Percentiles rank a stretch among this genome's conserved stretches.
phyloP scores from a whole-genome alignment of 35 echinoderm and acorn worm species.

The Lytechinus variegatus region DNA sequence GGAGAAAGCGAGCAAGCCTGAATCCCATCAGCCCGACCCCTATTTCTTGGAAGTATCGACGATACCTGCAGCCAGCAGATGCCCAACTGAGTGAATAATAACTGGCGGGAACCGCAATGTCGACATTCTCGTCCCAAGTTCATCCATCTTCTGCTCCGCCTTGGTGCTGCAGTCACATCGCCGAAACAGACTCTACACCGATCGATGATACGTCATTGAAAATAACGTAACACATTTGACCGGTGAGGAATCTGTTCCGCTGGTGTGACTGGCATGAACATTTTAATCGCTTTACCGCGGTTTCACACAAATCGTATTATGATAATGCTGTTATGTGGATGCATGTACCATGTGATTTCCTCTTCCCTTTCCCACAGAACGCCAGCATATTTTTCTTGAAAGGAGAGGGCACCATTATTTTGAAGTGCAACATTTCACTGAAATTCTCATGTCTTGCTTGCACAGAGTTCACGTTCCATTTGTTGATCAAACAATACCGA shows the following conservation, averaged over 20 bases:
- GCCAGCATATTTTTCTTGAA: background rate
- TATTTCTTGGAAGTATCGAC: background rate
- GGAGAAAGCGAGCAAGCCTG: background rate
- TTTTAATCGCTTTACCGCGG: background rate
- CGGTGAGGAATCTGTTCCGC: no score
- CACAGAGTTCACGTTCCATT: background rate
- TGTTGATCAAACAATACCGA: background rate
- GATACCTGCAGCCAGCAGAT: background rate
- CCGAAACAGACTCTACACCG: no score
- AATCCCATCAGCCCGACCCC: background rate
- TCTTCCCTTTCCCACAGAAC: background rate
- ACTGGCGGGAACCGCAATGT: background rate
- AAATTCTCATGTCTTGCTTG: no score
- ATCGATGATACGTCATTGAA: no score
- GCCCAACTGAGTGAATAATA: background rate
- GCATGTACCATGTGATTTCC: background rate
- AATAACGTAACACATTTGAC: no score
- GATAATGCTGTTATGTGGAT: background rate
- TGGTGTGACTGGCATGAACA: no score
- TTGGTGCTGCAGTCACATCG: background rate
- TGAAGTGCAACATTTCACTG: no score
- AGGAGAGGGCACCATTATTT: no score
- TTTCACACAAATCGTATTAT: background rate
- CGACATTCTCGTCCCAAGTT: background rate
- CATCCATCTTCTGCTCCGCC: background rate